Conservation (phyloP, 2,113 vertebrate genomes). For the Myodes glareolus region DNA sequence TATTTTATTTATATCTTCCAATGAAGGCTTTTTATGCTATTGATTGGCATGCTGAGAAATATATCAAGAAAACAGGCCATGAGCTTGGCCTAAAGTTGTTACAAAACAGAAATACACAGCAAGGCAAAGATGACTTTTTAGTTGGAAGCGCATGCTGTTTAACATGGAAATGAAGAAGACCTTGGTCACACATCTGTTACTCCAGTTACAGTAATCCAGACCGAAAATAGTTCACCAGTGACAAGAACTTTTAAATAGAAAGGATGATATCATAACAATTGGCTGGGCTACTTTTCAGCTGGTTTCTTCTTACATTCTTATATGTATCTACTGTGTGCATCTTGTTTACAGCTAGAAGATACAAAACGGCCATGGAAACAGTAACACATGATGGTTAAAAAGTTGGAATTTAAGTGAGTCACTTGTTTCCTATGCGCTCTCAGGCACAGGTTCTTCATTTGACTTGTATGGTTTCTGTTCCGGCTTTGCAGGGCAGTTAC, state of each 20-base stretch:
- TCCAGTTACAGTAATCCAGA: neutral
- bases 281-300: neutral
- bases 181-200: neutral
- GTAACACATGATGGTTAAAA: neutral
- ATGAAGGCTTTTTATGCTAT: neutral
- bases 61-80: neutral
- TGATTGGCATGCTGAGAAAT: neutral
- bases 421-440: neutral
- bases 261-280: neutral
- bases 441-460: neutral
- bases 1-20: neutral
- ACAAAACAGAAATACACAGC: neutral
- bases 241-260: conserved; percentile 26
- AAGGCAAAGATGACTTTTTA: neutral
- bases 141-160: neutral
- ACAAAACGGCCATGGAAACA: neutral
- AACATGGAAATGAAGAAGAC: neutral
- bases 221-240: conserved; percentile 43
- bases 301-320: neutral
- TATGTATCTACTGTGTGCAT: neutral
- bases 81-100: neutral
- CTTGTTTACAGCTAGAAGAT: neutral
- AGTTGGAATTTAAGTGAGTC: neutral
- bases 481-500: neutral
- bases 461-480: neutral